phyloP scores from a whole-genome alignment of 1,140 invertebrate genomes.

The Drosophila serrata region DNA sequence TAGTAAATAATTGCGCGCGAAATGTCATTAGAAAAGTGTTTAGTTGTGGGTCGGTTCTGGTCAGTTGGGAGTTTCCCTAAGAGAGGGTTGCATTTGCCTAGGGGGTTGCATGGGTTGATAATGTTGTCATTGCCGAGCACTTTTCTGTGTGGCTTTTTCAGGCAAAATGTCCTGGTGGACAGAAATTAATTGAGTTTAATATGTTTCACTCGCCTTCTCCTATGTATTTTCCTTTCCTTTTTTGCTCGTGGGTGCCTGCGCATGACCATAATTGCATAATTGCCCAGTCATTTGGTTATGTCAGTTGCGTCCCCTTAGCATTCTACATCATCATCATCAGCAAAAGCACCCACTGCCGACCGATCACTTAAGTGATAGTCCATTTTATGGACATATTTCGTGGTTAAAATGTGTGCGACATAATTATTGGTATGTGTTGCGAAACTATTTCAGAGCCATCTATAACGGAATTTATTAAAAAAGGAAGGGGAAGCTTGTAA shows the following conservation, averaged over 20 bases:
- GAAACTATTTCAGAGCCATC: slow-evolving; percentile 39
- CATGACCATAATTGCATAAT: slow-evolving; percentile 79
- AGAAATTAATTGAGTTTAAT: slow-evolving; percentile 72
- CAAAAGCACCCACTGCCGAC: slow-evolving; percentile 16
- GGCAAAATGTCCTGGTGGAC: slow-evolving; percentile 42
- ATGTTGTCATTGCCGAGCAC: slow-evolving; percentile 63
- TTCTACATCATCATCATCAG: slow-evolving; percentile 16
- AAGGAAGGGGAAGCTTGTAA: slow-evolving; percentile 12
- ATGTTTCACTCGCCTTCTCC: slow-evolving; percentile 31
- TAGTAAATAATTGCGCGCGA: slow-evolving; percentile 75
- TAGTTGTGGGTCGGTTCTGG: slow-evolving; percentile 36
- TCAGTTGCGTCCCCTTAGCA: slow-evolving; percentile 61
- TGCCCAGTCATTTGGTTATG: slow-evolving; percentile 71
- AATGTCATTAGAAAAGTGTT: slow-evolving; percentile 78
- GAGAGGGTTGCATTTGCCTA: background rate
- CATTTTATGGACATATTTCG: slow-evolving; percentile 78
- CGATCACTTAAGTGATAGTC: slow-evolving; percentile 76
- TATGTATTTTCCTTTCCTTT: background rate
- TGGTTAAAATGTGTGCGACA: slow-evolving; percentile 70
- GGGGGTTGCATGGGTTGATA: slow-evolving; percentile 50
- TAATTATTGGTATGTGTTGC: slow-evolving; percentile 74
- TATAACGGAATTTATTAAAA: slow-evolving; percentile 69
- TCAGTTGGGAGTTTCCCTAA: slow-evolving; percentile 2
- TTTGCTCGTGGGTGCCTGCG: slow-evolving; percentile 47
- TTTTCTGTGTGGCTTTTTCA: slow-evolving; percentile 27